Evolutionary conservation across 2,113 vertebrate species (phyloP), one percentile per base, ranked within the genome.

Genomic region (Fukomys damarensis): DNA sequence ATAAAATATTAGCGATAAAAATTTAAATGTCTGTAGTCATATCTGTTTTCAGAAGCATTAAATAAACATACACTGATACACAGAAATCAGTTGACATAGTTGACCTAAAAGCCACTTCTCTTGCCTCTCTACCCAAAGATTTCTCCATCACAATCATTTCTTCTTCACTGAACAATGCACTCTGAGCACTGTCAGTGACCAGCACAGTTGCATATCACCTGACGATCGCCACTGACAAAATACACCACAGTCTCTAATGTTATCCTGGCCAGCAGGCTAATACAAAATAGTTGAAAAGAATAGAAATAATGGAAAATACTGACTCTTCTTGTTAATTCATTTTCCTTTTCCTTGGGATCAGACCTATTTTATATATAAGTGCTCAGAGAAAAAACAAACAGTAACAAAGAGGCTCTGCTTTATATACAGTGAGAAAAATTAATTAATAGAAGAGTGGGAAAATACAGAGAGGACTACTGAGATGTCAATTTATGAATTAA

Each of bases 401-500:
- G 68, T 2, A 95, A 74, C 17, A 11, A 77, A 94, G 4, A 92
- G 7, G 30, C 63, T 81, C 3, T 92, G 74, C 17, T 96, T 2
- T 94, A 92, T 79, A 95, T 91, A 82, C 0, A 92, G 30, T 41
- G 84, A 84, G 83, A 97, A 97, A 91, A 97, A 74, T 22, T 54
- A 88, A 77, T 82, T 63, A 93, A 41, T 93, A 90, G 41, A 68
- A 70, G 74, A 63, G 96, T 7, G 28, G 82, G 94, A 97, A 87
- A 97, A 94, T 95, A 89, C 86, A 92, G 58, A 95, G 79, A 92
- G 46, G 79, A 96, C 38, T 88, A 38, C 6, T 96, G 54, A 95
- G 95, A 86, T 93, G 80, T 83, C 95, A 89, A 93, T 96, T 95
- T 96, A 97, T 97, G 97, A 98, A 98, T 98, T 96, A 98, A 96